Conservation (phyloP, 1,140 invertebrate genomes). For the Chionoecetes opilio region DNA sequence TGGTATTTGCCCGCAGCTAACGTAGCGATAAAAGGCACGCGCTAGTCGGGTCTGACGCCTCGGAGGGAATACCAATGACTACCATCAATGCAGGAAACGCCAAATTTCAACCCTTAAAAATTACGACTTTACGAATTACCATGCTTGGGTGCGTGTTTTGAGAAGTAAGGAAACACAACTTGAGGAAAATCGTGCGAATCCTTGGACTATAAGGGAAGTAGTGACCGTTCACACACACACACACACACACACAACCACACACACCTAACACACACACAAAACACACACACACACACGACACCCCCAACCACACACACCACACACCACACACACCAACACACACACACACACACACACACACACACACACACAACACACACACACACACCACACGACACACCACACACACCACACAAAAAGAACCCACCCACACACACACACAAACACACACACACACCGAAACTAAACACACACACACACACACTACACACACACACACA, state of each 20-base stretch:
- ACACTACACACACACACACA: too few species aligned
- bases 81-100: not conserved
- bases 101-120: not conserved
- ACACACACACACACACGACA: not conserved
- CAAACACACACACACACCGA: too few species aligned
- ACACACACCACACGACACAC: constrained; percentile 38
- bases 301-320: constrained; percentile 33
- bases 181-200: not conserved
- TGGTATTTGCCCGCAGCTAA: not conserved
- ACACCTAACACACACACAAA: constrained; percentile 46
- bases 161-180: not conserved
- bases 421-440: not conserved
- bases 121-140: not conserved
- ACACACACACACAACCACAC: constrained; percentile 37
- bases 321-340: constrained; percentile 47
- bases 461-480: too few species aligned
- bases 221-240: not conserved
- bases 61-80: not conserved
- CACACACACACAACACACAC: constrained; percentile 56
- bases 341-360: constrained; percentile 53
- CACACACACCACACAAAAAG: too few species aligned
- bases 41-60: not conserved
- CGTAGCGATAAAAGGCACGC: not conserved
- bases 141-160: not conserved
- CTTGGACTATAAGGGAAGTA: not conserved